phyloP scores from a whole-genome alignment of 2,888 invertebrate genomes.

The Heliconius hortense region DNA sequence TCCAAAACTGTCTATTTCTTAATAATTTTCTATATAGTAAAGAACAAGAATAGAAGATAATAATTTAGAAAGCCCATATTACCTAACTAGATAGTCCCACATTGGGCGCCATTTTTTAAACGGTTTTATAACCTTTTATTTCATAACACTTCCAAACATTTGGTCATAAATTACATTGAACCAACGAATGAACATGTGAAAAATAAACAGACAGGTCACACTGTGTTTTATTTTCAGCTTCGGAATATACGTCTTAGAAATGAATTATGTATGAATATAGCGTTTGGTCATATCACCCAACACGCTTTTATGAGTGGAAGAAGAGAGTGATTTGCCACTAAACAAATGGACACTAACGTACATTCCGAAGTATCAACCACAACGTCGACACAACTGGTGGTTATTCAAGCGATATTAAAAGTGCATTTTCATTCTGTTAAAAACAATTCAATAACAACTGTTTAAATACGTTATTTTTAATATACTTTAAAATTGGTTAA shows the following conservation, averaged over 20 bases:
- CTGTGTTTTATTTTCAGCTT: slow-evolving; percentile 35
- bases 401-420: slow-evolving; percentile 33
- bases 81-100: not conserved
- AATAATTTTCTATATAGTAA: not conserved
- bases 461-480: not conserved
- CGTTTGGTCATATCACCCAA: not conserved
- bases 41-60: not conserved
- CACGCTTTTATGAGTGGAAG: not conserved
- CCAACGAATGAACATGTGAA: slow-evolving; percentile 60
- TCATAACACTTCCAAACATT: slow-evolving; percentile 28
- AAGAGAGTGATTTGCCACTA: not conserved
- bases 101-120: not conserved
- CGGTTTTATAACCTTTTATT: not conserved
- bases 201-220: slow-evolving; percentile 60
- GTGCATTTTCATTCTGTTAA: slow-evolving; percentile 30
- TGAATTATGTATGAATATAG: not conserved
- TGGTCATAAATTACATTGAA: slow-evolving; percentile 35
- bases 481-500: slow-evolving; percentile 9
- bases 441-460: slow-evolving; percentile 34
- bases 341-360: slow-evolving; percentile 20
- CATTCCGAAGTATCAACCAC: slow-evolving; percentile 25
- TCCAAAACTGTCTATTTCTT: not conserved
- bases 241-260: slow-evolving; percentile 26
- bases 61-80: not conserved
- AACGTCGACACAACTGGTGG: slow-evolving; percentile 36